A percentile compares a stretch with the other conserved stretches of the same genome.
phyloP scores from a whole-genome alignment of 2,113 vertebrate genomes.

The Psephotus haematonotus region DNA sequence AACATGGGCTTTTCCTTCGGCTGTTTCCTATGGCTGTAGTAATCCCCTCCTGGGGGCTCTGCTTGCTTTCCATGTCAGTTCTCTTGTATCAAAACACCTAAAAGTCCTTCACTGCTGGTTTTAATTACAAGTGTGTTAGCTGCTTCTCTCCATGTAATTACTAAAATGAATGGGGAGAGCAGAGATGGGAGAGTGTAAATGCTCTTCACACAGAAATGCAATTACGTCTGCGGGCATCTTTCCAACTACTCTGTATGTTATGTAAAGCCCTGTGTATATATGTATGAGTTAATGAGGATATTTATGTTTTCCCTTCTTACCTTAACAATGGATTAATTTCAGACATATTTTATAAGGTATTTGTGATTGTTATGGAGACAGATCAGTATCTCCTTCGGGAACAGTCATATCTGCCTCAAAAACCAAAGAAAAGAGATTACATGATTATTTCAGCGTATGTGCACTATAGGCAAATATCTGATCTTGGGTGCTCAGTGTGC shows the following conservation, averaged over 20 bases:
- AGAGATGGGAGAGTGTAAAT: constrained; percentile 66
- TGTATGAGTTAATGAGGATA: constrained; percentile 56
- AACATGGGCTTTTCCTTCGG: neutral
- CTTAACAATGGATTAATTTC: constrained; percentile 65
- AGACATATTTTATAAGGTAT: constrained; percentile 33
- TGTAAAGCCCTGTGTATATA: constrained; percentile 73
- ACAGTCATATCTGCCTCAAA: neutral
- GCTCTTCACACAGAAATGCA: constrained; percentile 68
- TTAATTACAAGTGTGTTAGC: constrained; percentile 71
- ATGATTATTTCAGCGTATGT: neutral
- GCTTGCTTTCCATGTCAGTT: neutral
- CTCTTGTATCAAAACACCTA: constrained; percentile 7
- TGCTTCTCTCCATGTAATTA: constrained; percentile 72
- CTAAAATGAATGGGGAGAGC: constrained; percentile 71
- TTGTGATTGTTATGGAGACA: constrained; percentile 9
- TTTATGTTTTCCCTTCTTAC: constrained; percentile 66
- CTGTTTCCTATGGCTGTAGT: neutral
- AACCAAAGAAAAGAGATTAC: neutral
- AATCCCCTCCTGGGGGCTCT: neutral
- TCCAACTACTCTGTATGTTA: constrained; percentile 70
- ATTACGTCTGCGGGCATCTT: constrained; percentile 70
- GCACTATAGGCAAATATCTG: neutral
- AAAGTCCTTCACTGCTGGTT: constrained; percentile 74
- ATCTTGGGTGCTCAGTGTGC: neutral
- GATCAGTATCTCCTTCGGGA: neutral